Evolutionary conservation across 1,140 invertebrate species (phyloP).

Genomic region (Drosophila lacteicornis): DNA sequence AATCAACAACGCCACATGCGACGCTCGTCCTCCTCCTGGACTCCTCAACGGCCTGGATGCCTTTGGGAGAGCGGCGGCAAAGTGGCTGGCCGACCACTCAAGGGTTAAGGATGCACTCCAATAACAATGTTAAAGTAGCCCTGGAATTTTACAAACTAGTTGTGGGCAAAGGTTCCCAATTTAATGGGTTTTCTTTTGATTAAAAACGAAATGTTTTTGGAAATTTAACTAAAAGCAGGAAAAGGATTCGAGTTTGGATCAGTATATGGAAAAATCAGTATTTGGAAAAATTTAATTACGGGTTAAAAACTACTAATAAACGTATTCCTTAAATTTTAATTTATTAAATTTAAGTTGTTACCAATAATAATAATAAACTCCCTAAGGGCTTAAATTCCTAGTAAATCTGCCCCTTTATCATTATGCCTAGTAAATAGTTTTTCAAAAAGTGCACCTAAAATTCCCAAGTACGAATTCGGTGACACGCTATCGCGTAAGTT

Average conservation of each 20-base stretch:
- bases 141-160: not conserved
- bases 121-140: conserved; percentile 2
- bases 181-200: not conserved
- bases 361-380: too few relatives aligned
- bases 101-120: conserved; percentile 57
- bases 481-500: too few relatives aligned
- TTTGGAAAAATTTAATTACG: not conserved
- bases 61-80: conserved; percentile 10
- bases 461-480: too few relatives aligned
- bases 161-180: not conserved
- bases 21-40: conserved; percentile 40
- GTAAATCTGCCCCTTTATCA: too few relatives aligned
- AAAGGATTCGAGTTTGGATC: fast-evolving
- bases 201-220: not conserved
- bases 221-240: not conserved
- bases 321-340: not conserved
- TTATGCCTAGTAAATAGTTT: too few relatives aligned
- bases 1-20: conserved; percentile 78
- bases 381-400: too few relatives aligned
- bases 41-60: not conserved
- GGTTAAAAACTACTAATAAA: not conserved
- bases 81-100: conserved; percentile 66
- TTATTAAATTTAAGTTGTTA: too few relatives aligned
- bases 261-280: not conserved
- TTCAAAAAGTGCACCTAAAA: too few relatives aligned